Evolutionary conservation across 2,888 invertebrate species (phyloP), one percentile per base, ranked within the genome.

Genomic region (Oligia latruncula): DNA sequence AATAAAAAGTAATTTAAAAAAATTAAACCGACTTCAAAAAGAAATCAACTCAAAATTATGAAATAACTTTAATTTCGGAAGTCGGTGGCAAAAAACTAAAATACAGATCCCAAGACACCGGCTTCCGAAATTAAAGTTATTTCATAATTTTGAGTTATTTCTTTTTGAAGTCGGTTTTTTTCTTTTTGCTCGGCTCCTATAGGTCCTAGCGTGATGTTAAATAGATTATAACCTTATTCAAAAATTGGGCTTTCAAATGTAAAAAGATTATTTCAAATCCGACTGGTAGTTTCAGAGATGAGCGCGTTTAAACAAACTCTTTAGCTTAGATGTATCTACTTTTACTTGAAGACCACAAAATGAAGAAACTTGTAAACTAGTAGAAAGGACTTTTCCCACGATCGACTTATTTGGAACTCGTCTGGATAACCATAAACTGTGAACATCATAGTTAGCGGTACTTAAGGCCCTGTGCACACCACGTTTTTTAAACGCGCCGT

Each of bases 311-410:
- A 49, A 49, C 9, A n/a, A 60, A 60, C 11, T 55, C 11, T 55
- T 17, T 4, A 55, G 4, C 15, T 23, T 55, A 40, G 71, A 71
- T 73, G 66, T 71, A 55, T 75, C 82, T 58, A 73, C 82, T 87
- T 87, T 88, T 84, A 85, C 83, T 83, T 52, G 55, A 71, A 75
- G 67, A 83, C 83, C 83, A 73, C 82, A 82, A 82, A 82, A 77
- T 64, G 77, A 77, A 78, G 67, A 64, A 77, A 76, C 80, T 75
- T 75, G 67, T 73, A 77, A 82, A 80, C 60, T 62, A 68, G 70
- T 83, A 84, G 78, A 84, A 86, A 88, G 43, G 82, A 73, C 67
- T 62, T 77, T 88, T 88, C 89, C n/a, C 89, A 87, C 82, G 84
- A 77, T 74, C 29, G 80, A 87, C 86, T 66, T 80, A 83, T 87